These are phyloP conservation scores for Fragum whitleyi DNA, from an alignment of 2,888 invertebrate genomes.

Conservation along the genomic window DNA sequence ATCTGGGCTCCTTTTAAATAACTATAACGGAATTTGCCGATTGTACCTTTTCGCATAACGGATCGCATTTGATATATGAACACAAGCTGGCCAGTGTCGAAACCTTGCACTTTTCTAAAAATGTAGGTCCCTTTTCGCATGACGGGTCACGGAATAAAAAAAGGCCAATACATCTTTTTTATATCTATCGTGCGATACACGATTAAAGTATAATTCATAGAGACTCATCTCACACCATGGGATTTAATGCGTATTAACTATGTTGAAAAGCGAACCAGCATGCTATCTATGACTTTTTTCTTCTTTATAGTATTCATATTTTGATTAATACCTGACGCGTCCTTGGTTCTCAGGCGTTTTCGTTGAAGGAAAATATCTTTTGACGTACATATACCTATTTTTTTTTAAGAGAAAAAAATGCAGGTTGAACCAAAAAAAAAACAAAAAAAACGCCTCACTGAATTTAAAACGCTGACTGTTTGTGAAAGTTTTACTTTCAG, in stretches of 20 bases:
- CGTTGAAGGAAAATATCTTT: neutral
- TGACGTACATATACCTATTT: too few relatives aligned
- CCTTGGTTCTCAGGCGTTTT: neutral
- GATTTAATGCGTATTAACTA: neutral
- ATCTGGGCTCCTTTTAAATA: too few relatives aligned
- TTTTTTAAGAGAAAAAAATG: too few relatives aligned
- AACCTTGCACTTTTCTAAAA: too few relatives aligned
- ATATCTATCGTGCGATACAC: neutral
- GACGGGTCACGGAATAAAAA: neutral
- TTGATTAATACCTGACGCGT: neutral
- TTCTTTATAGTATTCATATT: neutral
- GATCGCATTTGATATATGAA: too few relatives aligned
- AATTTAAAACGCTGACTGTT: too few relatives aligned
- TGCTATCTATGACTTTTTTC: neutral
- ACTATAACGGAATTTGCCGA: too few relatives aligned
- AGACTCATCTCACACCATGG: neutral
- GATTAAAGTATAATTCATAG: neutral
- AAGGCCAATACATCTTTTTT: neutral
- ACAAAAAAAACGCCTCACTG: too few relatives aligned
- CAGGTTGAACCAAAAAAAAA: too few relatives aligned
- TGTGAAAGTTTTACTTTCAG: too few relatives aligned
- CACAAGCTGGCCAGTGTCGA: too few relatives aligned
- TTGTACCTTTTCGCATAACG: too few relatives aligned
- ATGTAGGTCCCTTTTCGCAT: neutral
- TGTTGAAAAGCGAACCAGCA: neutral